Percentiles rank a stretch among this genome's conserved stretches.
Evolutionary conservation across 2,888 invertebrate species (phyloP).

Genomic region (Cosmia trapezina): DNA sequence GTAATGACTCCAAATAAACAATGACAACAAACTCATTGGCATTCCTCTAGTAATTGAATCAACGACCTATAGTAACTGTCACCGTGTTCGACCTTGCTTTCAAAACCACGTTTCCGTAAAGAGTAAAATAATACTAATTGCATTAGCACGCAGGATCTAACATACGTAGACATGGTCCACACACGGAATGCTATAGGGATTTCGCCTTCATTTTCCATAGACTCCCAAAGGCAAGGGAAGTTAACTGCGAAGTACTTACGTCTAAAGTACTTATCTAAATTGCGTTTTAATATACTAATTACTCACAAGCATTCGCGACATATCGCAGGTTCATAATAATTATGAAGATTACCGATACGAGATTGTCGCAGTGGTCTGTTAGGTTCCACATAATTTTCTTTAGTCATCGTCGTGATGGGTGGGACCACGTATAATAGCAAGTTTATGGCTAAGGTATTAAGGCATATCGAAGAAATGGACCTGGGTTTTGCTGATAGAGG

Average conservation of each 20-base stretch:
- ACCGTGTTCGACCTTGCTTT: constrained; percentile 13
- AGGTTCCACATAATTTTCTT: constrained; percentile 4
- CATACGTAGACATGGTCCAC: background rate
- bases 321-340: constrained; percentile 49
- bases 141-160: constrained; percentile 16
- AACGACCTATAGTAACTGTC: constrained; percentile 32
- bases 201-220: constrained; percentile 20
- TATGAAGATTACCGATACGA: constrained; percentile 30
- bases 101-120: constrained; percentile 22
- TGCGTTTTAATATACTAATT: constrained; percentile 47
- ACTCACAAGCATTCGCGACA: constrained; percentile 33
- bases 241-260: constrained; percentile 29
- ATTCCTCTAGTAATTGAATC: constrained; percentile 52
- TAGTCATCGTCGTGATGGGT: constrained; percentile 6
- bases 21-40: constrained; percentile 33
- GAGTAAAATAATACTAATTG: constrained; percentile 24
- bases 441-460: background rate
- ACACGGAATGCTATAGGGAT: constrained; percentile 13
- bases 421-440: constrained; percentile 8
- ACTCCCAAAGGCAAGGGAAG: constrained; percentile 19
- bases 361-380: constrained; percentile 14
- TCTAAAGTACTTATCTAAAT: constrained; percentile 40
- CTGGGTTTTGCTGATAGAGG: background rate
- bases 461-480: background rate
- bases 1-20: constrained; percentile 31